These are phyloP conservation scores for Eupsittula cactorum DNA, from an alignment of 2,113 vertebrate species.

Conservation along the genomic window DNA sequence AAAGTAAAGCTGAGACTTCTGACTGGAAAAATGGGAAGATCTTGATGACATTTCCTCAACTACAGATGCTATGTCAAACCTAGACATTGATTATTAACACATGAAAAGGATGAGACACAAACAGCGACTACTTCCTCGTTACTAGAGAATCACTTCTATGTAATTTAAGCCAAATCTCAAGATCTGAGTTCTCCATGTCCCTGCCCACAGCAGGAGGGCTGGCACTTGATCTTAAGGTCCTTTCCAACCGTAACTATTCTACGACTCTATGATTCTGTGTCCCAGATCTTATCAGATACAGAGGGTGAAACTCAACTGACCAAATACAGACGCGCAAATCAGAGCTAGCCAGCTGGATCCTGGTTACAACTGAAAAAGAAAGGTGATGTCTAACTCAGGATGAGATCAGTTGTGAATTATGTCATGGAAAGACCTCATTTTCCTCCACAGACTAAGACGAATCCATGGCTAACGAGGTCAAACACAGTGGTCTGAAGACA, in stretches of 20 bases:
- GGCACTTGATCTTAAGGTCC: no score
- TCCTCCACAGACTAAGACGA: neutral
- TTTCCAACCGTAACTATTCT: no score
- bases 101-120: neutral
- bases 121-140: neutral
- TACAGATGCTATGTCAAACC: neutral
- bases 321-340: neutral
- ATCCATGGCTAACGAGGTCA: neutral
- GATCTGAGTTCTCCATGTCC: neutral
- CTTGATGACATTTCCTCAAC: neutral
- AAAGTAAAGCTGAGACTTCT: neutral
- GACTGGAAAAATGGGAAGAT: neutral
- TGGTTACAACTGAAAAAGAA: neutral
- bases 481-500: neutral
- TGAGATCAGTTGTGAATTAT: neutral
- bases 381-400: neutral
- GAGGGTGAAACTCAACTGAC: neutral
- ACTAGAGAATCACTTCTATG: neutral
- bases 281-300: neutral
- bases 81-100: neutral
- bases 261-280: no score
- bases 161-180: neutral
- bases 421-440: neutral
- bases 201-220: no score
- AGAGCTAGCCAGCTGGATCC: neutral